These are phyloP conservation scores for Gisinianus flammeolus DNA, from an alignment of 2,888 invertebrate genomes.

Conservation along the genomic window DNA sequence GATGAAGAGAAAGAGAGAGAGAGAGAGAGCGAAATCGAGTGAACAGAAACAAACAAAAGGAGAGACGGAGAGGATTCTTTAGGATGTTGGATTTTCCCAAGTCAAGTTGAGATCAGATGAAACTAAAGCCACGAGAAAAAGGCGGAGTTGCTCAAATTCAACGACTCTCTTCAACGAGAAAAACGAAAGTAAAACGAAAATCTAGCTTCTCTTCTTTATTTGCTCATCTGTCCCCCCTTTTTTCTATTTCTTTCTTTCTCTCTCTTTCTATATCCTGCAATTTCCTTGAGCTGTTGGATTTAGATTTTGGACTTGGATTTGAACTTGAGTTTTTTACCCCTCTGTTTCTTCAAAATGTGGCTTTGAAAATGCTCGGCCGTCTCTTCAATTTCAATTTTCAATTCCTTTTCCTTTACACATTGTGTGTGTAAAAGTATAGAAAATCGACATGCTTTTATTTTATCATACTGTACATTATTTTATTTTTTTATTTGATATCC, in stretches of 20 bases:
- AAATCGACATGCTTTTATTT: background rate
- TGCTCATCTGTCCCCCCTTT: background rate
- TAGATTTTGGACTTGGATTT: background rate
- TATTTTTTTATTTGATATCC: too few species aligned
- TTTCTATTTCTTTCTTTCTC: background rate
- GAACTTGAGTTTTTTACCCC: background rate
- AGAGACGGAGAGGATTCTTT: too few species aligned
- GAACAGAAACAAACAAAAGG: too few species aligned
- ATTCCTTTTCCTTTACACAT: too few species aligned
- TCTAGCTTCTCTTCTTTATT: background rate
- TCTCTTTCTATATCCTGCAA: background rate
- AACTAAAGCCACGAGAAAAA: background rate
- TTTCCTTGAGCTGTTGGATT: background rate
- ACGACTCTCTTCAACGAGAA: too few species aligned
- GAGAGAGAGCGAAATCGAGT: background rate
- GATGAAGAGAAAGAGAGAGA: background rate
- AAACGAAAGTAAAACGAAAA: background rate
- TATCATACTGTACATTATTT: too few species aligned
- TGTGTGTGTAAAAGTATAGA: background rate
- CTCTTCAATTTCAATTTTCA: too few species aligned
- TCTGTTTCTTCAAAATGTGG: too few species aligned
- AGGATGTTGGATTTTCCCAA: background rate
- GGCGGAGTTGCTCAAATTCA: background rate
- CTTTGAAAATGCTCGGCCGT: too few species aligned
- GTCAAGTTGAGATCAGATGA: background rate